phyloP scores from a whole-genome alignment of 1,140 invertebrate genomes.

The Musca vetustissima region DNA sequence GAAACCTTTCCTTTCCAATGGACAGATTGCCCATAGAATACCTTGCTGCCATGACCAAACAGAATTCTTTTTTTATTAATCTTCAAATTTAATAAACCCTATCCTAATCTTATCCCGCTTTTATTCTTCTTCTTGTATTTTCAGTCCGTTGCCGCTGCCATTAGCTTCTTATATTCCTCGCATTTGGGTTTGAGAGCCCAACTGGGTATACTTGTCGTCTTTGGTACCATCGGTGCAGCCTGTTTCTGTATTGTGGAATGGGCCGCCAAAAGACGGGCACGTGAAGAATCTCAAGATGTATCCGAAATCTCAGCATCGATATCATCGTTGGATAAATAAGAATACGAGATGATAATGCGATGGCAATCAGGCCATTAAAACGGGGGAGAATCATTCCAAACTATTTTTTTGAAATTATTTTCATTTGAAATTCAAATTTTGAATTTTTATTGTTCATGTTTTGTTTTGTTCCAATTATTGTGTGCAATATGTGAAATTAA shows the following conservation, averaged over 20 bases:
- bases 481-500: background rate
- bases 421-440: too few species aligned
- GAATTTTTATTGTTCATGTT: too few species aligned
- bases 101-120: background rate
- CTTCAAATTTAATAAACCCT: constrained; percentile 19
- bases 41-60: too few species aligned
- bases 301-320: constrained; percentile 26
- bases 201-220: constrained; percentile 73
- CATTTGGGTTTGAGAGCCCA: constrained; percentile 76
- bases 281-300: constrained; percentile 27
- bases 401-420: background rate
- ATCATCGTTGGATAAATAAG: constrained; percentile 26
- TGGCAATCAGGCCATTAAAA: background rate
- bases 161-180: constrained; percentile 87
- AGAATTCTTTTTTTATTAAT: too few species aligned
- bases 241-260: constrained; percentile 82
- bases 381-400: background rate
- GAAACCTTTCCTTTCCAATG: too few species aligned
- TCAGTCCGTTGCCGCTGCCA: constrained; percentile 86
- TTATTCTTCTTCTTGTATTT: constrained; percentile 50
- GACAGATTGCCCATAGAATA: too few species aligned
- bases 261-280: constrained; percentile 50
- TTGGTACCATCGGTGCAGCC: constrained; percentile 74
- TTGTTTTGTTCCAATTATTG: too few species aligned
- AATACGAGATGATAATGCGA: background rate